These are phyloP conservation scores for Drosophila pseudoananassae DNA, from an alignment of 1,140 invertebrate genomes.

Conservation along the genomic window DNA sequence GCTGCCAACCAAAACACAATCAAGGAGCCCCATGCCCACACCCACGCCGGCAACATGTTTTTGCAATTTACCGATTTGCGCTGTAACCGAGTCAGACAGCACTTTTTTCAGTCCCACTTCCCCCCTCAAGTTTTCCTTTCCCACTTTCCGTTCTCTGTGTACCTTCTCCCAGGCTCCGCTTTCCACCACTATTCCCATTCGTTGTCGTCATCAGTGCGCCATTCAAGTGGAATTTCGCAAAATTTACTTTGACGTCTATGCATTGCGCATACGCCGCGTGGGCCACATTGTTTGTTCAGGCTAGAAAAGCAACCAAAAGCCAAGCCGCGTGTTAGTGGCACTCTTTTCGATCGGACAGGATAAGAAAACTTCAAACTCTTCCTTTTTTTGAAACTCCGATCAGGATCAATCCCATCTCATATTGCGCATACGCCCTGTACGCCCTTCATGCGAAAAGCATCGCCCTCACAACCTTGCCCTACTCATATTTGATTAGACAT, in stretches of 20 bases:
- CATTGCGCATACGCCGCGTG: conserved; percentile 67
- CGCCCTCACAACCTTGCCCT: neutral
- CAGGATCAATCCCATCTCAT: too few relatives aligned
- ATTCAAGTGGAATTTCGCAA: conserved; percentile 71
- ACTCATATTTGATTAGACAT: conserved; percentile 60
- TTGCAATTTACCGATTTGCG: conserved; percentile 76
- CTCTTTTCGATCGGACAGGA: neutral
- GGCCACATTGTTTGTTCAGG: conserved; percentile 42
- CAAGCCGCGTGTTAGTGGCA: neutral
- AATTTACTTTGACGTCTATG: conserved; percentile 73
- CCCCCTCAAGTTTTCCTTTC: neutral
- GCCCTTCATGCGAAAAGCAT: conserved; percentile 4
- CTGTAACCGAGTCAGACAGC: conserved; percentile 60
- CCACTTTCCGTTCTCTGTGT: neutral
- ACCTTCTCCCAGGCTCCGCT: neutral
- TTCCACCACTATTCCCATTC: conserved; percentile 21
- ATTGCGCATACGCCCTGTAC: neutral
- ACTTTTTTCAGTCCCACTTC: conserved; percentile 5
- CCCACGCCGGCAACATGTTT: conserved; percentile 67
- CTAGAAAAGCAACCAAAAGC: conserved; percentile 3
- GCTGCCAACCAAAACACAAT: conserved; percentile 35
- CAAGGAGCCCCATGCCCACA: conserved; percentile 29
- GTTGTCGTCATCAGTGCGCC: conserved; percentile 64
- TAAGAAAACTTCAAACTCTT: too few relatives aligned
- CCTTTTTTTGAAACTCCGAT: too few relatives aligned